Evolutionary conservation across 1,140 invertebrate genomes (phyloP).

Genomic region (Pissodes strobi): DNA sequence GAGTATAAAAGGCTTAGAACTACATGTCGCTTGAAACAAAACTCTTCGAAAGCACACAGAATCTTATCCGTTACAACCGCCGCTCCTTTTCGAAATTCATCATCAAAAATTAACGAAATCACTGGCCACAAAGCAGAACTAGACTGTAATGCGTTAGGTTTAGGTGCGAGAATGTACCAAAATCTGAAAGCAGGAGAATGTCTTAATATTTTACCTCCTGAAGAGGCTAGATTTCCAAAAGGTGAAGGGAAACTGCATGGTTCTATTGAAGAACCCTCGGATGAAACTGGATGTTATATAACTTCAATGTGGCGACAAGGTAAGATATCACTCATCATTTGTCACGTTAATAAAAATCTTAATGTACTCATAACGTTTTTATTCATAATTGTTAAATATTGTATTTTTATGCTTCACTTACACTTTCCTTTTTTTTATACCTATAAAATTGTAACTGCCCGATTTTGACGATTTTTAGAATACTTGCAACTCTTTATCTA

Average conservation of each 20-base stretch:
- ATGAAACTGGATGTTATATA: neutral
- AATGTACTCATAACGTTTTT: no score
- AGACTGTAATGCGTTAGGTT: conserved; percentile 10
- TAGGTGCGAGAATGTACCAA: conserved; percentile 2
- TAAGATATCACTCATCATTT: no score
- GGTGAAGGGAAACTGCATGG: neutral
- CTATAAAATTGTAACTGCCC: no score
- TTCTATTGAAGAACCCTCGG: neutral
- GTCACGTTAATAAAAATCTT: no score
- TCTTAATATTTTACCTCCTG: conserved; percentile 7
- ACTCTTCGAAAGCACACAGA: conserved; percentile 5
- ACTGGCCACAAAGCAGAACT: neutral
- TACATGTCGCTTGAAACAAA: conserved; percentile 17
- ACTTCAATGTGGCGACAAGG: conserved; percentile 14
- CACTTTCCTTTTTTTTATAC: no score
- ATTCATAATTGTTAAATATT: no score
- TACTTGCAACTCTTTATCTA: no score
- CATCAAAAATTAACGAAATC: neutral
- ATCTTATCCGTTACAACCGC: conserved; percentile 11
- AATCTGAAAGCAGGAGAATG: conserved; percentile 15
- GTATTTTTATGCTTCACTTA: no score
- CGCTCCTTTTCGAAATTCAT: conserved; percentile 21
- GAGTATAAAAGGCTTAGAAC: conserved; percentile 25
- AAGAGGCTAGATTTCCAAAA: neutral
- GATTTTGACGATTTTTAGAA: no score